Evolutionary conservation across 2,888 invertebrate genomes (phyloP).

Genomic region (Drosophila neonasuta): DNA sequence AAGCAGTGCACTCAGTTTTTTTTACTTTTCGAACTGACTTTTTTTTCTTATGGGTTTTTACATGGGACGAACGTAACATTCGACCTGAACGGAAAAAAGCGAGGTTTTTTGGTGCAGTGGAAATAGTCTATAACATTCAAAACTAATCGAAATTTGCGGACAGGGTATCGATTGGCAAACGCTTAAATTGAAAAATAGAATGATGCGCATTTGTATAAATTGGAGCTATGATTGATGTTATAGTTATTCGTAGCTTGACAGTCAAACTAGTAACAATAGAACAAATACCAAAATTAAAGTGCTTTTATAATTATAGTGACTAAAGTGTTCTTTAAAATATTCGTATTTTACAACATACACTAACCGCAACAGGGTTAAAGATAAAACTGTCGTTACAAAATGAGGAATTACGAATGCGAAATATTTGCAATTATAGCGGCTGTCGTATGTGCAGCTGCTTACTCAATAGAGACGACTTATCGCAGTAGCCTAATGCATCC

Average conservation of each 20-base stretch:
- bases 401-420: slow-evolving; percentile 52
- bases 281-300: background rate
- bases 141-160: background rate
- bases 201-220: slow-evolving; percentile 20
- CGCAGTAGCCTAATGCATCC: slow-evolving; percentile 78
- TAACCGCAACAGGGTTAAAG: background rate
- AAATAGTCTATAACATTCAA: slow-evolving; percentile 10
- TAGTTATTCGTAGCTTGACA: slow-evolving; percentile 6
- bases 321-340: background rate
- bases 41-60: no score
- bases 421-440: slow-evolving; percentile 31
- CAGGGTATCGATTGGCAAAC: background rate
- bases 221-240: background rate
- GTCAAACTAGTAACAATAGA: slow-evolving; percentile 18
- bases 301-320: background rate
- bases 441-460: slow-evolving; percentile 3
- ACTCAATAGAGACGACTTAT: slow-evolving; percentile 23
- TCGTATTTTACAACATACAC: background rate
- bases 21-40: no score
- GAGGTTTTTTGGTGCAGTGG: no score
- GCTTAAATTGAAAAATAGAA: slow-evolving; percentile 15
- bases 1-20: background rate
- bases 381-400: slow-evolving; percentile 11
- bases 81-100: no score
- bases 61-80: no score